A percentile compares a stretch with the other conserved stretches of the same genome.
These are phyloP conservation scores for Ctenosaura bakeri DNA, from an alignment of 2,797 vertebrate species.

Conservation along the genomic window DNA sequence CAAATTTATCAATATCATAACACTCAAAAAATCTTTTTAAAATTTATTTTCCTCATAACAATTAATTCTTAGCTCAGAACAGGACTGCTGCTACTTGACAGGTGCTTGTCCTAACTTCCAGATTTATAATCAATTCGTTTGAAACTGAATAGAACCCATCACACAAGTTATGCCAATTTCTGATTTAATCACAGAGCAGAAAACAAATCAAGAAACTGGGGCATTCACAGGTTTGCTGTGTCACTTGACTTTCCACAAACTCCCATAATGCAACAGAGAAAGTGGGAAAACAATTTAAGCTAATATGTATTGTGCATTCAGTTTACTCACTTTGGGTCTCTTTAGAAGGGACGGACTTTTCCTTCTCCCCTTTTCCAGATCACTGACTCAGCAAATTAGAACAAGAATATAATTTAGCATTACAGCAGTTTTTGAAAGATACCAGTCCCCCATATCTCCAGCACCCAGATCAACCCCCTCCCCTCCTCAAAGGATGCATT, in stretches of 20 bases:
- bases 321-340: conserved; percentile 74
- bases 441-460: conserved; percentile 55
- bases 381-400: conserved; percentile 80
- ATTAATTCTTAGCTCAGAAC: neutral
- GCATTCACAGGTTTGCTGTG: fast-evolving
- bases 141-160: neutral
- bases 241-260: conserved; percentile 26
- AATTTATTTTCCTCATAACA: neutral
- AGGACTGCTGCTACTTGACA: neutral
- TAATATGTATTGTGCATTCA: conserved; percentile 23
- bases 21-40: too few species aligned
- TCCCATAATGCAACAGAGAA: fast-evolving
- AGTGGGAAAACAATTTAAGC: fast-evolving
- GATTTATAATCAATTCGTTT: fast-evolving
- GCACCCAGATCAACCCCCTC: conserved; percentile 61
- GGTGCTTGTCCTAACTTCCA: neutral
- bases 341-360: conserved; percentile 73
- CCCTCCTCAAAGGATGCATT: conserved; percentile 64
- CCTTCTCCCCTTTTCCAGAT: conserved; percentile 78
- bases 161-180: neutral
- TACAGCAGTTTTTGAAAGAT: conserved; percentile 75
- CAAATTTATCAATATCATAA: neutral
- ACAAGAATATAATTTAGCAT: conserved; percentile 80
- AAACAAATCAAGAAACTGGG: conserved; percentile 17
- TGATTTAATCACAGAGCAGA: fast-evolving